Evolutionary conservation across 2,888 invertebrate species (phyloP).

Genomic region (Apotomis capreana): DNA sequence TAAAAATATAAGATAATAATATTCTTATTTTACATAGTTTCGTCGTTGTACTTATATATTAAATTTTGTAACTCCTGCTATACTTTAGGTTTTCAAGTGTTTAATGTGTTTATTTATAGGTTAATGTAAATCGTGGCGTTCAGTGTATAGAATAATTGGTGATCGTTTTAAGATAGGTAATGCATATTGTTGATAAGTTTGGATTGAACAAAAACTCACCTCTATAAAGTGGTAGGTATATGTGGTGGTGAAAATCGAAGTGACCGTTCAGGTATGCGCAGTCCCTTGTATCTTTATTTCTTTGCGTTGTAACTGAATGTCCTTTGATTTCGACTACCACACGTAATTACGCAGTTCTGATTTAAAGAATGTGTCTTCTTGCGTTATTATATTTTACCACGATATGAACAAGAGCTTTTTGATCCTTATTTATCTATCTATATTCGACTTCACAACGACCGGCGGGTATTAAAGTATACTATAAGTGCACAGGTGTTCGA

Average conservation of each 20-base stretch:
- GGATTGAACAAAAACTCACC: constrained; percentile 1
- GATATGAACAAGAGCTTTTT: neutral
- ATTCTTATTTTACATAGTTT: neutral
- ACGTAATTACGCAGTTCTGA: neutral
- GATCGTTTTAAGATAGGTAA: neutral
- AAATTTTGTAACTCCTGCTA: neutral
- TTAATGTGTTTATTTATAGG: constrained; percentile 2
- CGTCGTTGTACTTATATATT: neutral
- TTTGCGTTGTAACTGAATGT: neutral
- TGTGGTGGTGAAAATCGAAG: neutral
- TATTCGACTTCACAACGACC: neutral
- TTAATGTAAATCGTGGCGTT: constrained; percentile 20
- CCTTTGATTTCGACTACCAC: neutral
- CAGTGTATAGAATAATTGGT: constrained; percentile 14
- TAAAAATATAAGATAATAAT: neutral
- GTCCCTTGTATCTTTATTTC: neutral
- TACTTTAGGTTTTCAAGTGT: neutral
- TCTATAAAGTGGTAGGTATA: neutral
- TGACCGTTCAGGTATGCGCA: neutral
- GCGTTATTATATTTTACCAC: neutral
- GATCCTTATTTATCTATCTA: constrained; percentile 13
- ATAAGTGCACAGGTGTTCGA: constrained; percentile 52
- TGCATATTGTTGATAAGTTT: constrained; percentile 7
- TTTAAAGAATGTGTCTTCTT: neutral
- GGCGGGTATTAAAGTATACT: constrained; percentile 13